Evolutionary conservation across 2,888 invertebrate genomes (phyloP), one percentile per base, ranked within the genome.

Genomic region (Apamea sordens): DNA sequence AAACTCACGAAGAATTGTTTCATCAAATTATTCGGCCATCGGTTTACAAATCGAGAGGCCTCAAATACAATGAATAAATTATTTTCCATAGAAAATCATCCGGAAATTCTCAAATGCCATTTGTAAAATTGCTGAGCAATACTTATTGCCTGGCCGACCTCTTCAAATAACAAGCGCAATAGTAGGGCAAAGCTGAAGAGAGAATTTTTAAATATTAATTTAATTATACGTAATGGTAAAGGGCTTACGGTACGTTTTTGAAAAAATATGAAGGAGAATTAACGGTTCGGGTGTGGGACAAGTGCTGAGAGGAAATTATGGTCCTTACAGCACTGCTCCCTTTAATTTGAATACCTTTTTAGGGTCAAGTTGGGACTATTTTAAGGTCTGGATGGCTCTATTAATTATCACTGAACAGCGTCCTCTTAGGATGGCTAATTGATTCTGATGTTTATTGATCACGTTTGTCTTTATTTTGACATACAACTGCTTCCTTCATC

Each of bases 1-100:
- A 53, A 84, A 44, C 92, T 80, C 86, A 74, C 71, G 28, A 53
- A 80, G 90, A 91, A 91, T 92, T 93, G 92, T 92, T 93, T 92
- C 91, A 92, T 92, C 92, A 92, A 93, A 93, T 93, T 92, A 92
- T 93, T 91, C 90, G 90, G 90, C 91, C 90, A 90, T 92, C 90
- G 91, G 90, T 90, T 90, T 87, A 75, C 83, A 80, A 86, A 88
- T 89, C 86, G 84, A 87, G 86, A 86, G 78, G 80, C 89, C 86
- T 86, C 83, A 89, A 84, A 89, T 88, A 89, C 89, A 88, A 89
- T 89, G 89, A 89, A 89, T 89, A 89, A 89, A 89, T 89, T 89
- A 82, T 87, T 84, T 84, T 83, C 77, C 76, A 82, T 86, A 85
- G 85, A 81, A 83, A 80, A 89, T 88, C 73, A 71, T 84, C 28